A percentile compares a stretch with the other conserved stretches of the same genome.
These are phyloP conservation scores for Philonicus albiceps DNA, from an alignment of 2,888 invertebrate species.

Conservation along the genomic window DNA sequence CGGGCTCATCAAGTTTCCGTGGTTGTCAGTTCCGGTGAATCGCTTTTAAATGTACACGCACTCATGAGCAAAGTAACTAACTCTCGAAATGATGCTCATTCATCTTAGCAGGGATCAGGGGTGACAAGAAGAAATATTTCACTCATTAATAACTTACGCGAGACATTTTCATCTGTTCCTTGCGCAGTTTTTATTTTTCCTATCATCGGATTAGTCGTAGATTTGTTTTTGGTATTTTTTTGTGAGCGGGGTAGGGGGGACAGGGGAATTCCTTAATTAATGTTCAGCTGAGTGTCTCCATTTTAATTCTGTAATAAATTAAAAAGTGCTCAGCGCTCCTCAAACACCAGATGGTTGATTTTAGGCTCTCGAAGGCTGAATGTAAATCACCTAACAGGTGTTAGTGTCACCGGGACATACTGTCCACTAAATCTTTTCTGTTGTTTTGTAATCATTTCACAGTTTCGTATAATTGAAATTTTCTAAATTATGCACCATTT, in stretches of 20 bases:
- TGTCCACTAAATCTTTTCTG: background rate
- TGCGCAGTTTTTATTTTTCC: slow-evolving; percentile 42
- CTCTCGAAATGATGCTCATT: slow-evolving; percentile 30
- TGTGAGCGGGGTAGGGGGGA: too few relatives aligned
- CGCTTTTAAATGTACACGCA: background rate
- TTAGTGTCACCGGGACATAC: background rate
- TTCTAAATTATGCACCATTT: background rate
- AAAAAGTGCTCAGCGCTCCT: background rate
- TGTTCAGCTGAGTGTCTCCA: background rate
- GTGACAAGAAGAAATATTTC: slow-evolving; percentile 46
- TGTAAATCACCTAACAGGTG: background rate
- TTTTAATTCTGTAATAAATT: background rate
- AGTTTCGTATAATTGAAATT: background rate
- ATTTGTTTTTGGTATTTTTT: slow-evolving; percentile 31
- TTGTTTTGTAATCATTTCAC: background rate
- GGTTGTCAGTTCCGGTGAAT: background rate
- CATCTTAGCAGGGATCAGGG: slow-evolving; percentile 43
- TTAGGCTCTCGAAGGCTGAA: background rate
- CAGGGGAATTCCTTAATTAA: slow-evolving; percentile 25
- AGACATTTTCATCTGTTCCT: slow-evolving; percentile 43
- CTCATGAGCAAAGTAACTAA: background rate
- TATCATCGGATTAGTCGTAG: slow-evolving; percentile 43
- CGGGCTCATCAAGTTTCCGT: background rate
- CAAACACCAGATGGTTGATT: background rate
- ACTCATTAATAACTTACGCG: slow-evolving; percentile 46